These are phyloP conservation scores for Nerophis lumbriciformis DNA, from an alignment of 2,113 vertebrate species.

Conservation along the genomic window DNA sequence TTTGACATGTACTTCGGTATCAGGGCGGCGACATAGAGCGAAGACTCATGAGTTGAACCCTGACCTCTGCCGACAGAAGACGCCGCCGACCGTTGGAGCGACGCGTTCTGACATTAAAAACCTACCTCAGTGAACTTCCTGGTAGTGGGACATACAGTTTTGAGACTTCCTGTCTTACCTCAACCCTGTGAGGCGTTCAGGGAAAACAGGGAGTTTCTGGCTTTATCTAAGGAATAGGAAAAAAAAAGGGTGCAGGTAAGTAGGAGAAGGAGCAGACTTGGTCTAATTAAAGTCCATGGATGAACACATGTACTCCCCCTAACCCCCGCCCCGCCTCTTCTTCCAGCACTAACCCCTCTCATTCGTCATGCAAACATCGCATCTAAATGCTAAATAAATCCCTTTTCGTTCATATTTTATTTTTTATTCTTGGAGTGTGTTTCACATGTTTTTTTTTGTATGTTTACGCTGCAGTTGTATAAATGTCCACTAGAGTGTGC, in stretches of 20 bases:
- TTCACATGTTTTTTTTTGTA: conserved; percentile 33
- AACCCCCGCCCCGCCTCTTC: too few relatives aligned
- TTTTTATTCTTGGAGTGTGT: conserved; percentile 16
- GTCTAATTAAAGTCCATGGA: too few relatives aligned
- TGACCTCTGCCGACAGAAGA: conserved; percentile 48
- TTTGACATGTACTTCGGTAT: too few relatives aligned
- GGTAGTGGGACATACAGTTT: conserved; percentile 5
- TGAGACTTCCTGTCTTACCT: not conserved
- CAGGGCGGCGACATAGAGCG: not conserved
- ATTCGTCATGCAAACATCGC: conserved; percentile 10
- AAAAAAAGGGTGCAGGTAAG: not conserved
- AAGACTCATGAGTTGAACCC: conserved; percentile 50
- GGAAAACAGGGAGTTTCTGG: not conserved
- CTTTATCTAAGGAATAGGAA: not conserved
- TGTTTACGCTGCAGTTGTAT: conserved; percentile 47
- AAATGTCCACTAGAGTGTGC: conserved; percentile 63
- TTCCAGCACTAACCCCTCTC: not conserved
- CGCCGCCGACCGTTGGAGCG: not conserved
- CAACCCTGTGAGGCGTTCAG: not conserved
- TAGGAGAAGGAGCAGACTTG: too few relatives aligned
- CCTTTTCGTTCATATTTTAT: conserved; percentile 4
- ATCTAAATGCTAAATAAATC: conserved; percentile 4
- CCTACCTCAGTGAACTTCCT: conserved; percentile 30
- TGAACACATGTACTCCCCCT: not conserved
- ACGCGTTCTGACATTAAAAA: conserved; percentile 10